A percentile compares a stretch with the other conserved stretches of the same genome.
phyloP scores from a whole-genome alignment of 2,888 invertebrate species.

The Antheraea assamensis region DNA sequence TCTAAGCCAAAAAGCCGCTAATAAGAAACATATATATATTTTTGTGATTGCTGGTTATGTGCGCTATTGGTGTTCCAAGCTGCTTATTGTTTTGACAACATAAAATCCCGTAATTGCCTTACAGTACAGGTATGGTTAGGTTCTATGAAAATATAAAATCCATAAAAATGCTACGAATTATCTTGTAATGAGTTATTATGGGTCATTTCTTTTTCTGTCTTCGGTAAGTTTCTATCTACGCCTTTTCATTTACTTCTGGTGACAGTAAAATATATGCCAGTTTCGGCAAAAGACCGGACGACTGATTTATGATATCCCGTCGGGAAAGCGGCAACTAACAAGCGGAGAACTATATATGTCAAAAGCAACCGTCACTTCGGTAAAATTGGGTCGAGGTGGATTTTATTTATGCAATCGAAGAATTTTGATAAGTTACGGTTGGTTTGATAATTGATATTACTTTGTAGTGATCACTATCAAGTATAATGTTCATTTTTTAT shows the following conservation, averaged over 20 bases:
- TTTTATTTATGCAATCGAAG: not conserved
- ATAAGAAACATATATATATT: no score
- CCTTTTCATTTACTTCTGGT: slow-evolving; percentile 51
- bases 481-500: not conserved
- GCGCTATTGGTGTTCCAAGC: not conserved
- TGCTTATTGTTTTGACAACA: no score
- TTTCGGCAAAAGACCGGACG: slow-evolving; percentile 31
- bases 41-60: not conserved
- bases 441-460: not conserved
- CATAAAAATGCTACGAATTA: slow-evolving; percentile 28
- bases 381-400: slow-evolving; percentile 21
- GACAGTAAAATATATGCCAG: slow-evolving; percentile 67
- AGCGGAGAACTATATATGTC: slow-evolving; percentile 33
- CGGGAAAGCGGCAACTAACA: slow-evolving; percentile 38
- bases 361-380: slow-evolving; percentile 30
- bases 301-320: slow-evolving; percentile 51
- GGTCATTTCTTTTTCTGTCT: slow-evolving; percentile 22
- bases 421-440: not conserved
- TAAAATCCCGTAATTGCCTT: not conserved
- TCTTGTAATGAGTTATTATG: slow-evolving; percentile 18
- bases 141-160: slow-evolving; percentile 3
- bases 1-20: no score
- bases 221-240: slow-evolving; percentile 37
- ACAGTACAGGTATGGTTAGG: not conserved
- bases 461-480: not conserved